A percentile compares a stretch with the other conserved stretches of the same genome.
phyloP scores from a whole-genome alignment of 2,888 invertebrate species.

The Eurytoma californica region DNA sequence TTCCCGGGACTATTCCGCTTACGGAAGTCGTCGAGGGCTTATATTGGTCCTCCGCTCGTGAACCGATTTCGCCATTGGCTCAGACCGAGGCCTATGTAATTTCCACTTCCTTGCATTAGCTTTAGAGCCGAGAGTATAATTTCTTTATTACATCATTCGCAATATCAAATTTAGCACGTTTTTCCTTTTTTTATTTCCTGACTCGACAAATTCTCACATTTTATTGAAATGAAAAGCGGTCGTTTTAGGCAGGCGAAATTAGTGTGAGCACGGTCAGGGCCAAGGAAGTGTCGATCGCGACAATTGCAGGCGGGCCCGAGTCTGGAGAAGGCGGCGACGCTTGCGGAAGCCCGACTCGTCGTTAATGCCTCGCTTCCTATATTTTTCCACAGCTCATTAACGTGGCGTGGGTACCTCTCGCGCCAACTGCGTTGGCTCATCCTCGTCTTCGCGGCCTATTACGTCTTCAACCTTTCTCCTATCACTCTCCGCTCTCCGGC shows the following conservation, averaged over 20 bases:
- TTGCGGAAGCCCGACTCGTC: constrained; percentile 3
- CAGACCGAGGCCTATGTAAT: background rate
- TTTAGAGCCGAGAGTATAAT: too few relatives aligned
- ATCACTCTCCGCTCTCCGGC: constrained; percentile 20
- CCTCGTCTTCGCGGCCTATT: constrained; percentile 47
- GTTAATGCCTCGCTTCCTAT: constrained; percentile 47
- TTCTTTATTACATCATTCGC: too few relatives aligned
- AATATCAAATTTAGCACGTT: too few relatives aligned
- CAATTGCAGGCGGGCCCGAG: background rate
- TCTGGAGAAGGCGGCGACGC: constrained; percentile 18
- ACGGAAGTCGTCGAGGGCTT: background rate
- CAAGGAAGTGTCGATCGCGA: background rate
- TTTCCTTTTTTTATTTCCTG: too few relatives aligned
- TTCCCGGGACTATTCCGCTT: background rate
- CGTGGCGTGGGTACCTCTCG: constrained; percentile 55
- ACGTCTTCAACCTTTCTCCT: constrained; percentile 56
- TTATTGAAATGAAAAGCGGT: too few relatives aligned
- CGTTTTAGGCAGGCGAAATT: too few relatives aligned
- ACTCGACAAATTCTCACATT: too few relatives aligned
- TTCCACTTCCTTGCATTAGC: too few relatives aligned
- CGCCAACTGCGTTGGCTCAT: constrained; percentile 41
- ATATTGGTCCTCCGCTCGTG: background rate
- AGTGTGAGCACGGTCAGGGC: constrained; percentile 26
- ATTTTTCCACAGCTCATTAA: constrained; percentile 57
- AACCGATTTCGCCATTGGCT: background rate